A percentile compares a stretch with the other conserved stretches of the same genome.
These are phyloP conservation scores for Ochotona curzoniae DNA, from an alignment of 2,113 vertebrate genomes.

Conservation along the genomic window DNA sequence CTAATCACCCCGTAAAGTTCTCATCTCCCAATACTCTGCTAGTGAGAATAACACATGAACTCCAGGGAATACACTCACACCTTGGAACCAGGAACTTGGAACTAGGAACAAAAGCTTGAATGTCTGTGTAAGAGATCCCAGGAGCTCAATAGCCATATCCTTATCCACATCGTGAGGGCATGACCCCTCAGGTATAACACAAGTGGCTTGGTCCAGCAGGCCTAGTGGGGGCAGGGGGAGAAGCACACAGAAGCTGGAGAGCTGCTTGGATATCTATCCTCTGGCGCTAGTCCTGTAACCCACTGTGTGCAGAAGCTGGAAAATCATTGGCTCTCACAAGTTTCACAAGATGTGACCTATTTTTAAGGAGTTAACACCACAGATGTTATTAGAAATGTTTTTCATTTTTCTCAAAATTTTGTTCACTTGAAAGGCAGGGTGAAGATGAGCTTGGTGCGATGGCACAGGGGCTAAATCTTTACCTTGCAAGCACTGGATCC, in stretches of 20 bases:
- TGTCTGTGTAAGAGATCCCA: neutral
- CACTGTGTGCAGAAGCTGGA: neutral
- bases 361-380: no score
- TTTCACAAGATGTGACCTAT: no score
- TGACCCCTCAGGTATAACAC: neutral
- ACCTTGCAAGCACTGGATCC: no score
- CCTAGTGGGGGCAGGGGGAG: neutral
- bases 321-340: no score
- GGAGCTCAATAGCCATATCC: neutral
- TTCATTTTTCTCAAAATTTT: no score
- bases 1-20: neutral
- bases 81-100: neutral
- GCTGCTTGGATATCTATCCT: neutral
- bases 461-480: no score
- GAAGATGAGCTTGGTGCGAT: no score
- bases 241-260: neutral
- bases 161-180: neutral
- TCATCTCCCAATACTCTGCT: neutral
- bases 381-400: no score
- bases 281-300: neutral
- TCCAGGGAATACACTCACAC: neutral
- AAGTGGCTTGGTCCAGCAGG: neutral
- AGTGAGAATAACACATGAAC: neutral
- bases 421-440: no score
- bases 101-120: neutral